Base-by-base conservation (phyloP, 1,140 invertebrate genomes). In the Philotrypesis tridentata region DNA sequence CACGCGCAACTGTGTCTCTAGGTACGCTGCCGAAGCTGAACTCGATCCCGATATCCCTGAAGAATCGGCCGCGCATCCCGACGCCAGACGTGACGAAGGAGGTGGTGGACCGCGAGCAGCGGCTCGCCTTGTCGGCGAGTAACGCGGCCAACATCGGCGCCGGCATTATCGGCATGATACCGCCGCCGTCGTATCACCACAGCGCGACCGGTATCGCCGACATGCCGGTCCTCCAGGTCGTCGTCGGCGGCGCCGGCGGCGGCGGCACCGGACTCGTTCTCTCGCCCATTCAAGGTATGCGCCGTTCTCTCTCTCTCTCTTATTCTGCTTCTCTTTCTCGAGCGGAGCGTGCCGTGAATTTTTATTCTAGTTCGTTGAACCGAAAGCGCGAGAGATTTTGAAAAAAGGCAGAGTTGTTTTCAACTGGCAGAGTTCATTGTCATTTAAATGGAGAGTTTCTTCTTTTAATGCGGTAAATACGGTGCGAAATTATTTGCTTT, bases 11-110 rank as follows among this genome's bases (percentile, higher is more conserved):
- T 61, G 1, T 23, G 17, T 21, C 23, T 23, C 21, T 63, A 94
- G 94, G 93, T 80, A 93, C 92, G n/a, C 84, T 91, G 86, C 93
- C 93, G 79, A 96, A 96, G 88, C 90, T 94, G 82, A 95, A 95
- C 88, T 93, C 93, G 63, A 92, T 95, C 6, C 94, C 94, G 23
- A 92, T 94, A 79, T 93, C 94, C 17, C 90, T 96, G 76, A 95
- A 95, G 86, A 95, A 95, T 85, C 93, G 96, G 70, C 96, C 96
- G 1, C 93, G 96, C 65, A 97, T 97, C 78, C 96, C 96, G 33
- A 97, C 96, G 3, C 96, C 96, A 0, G 96, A 97, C 88, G 96
- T 96, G 1, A 94, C 95, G 17, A 96, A 96, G 89, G 96, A 96
- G 88, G 93, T 95, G 11, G 90, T 93, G 48, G 95, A 96, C 84